These are phyloP conservation scores for Tinea semifulvella DNA, from an alignment of 2,888 invertebrate genomes.

Conservation along the genomic window DNA sequence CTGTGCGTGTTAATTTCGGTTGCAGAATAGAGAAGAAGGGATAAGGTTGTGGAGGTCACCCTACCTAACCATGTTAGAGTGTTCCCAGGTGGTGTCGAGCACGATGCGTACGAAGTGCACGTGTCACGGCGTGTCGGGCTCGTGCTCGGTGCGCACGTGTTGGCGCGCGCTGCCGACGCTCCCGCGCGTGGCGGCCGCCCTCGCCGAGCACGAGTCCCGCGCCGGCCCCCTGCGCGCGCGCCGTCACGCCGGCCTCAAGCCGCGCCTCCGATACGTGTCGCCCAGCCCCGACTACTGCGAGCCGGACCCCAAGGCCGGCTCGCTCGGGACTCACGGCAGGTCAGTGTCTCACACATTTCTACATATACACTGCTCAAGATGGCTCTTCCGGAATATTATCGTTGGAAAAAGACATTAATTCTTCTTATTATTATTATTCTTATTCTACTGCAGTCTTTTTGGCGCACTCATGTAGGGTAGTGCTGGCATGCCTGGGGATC, in stretches of 20 bases:
- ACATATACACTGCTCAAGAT: too few relatives aligned
- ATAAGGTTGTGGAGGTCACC: too few relatives aligned
- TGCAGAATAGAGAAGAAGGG: too few relatives aligned
- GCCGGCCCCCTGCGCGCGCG: constrained; percentile 45
- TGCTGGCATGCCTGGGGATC: too few relatives aligned
- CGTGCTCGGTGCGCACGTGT: constrained; percentile 83
- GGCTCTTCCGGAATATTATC: too few relatives aligned
- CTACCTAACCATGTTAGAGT: too few relatives aligned
- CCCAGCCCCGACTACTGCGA: constrained; percentile 88
- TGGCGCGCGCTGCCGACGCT: constrained; percentile 77
- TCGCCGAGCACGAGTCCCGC: constrained; percentile 46
- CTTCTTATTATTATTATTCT: too few relatives aligned
- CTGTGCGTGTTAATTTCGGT: too few relatives aligned
- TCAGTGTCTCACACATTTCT: too few relatives aligned
- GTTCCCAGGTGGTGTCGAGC: constrained; percentile 68
- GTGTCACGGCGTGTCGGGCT: constrained; percentile 86
- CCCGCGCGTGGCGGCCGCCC: constrained; percentile 69
- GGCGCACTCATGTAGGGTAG: too few relatives aligned
- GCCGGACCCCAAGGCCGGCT: constrained; percentile 75
- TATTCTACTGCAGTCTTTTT: too few relatives aligned
- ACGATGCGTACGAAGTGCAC: constrained; percentile 74
- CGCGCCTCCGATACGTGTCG: constrained; percentile 76
- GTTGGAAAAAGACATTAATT: too few relatives aligned
- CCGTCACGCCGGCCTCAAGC: constrained; percentile 41
- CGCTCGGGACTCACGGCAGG: constrained; percentile 81